These are phyloP conservation scores for Erynnis tages DNA, from an alignment of 2,888 invertebrate genomes.

Conservation along the genomic window DNA sequence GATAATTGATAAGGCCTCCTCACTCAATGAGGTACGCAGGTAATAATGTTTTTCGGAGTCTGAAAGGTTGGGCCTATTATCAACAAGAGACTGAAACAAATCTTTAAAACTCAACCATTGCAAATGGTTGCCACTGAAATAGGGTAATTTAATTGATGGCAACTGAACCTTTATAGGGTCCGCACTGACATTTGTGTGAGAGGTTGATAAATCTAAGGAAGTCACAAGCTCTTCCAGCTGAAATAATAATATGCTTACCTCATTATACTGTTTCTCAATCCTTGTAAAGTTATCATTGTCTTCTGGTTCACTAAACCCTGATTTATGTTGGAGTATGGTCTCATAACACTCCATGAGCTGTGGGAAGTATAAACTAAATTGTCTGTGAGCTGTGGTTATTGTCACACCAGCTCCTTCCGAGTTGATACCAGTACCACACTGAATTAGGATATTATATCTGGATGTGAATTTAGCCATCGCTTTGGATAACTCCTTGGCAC, in stretches of 20 bases:
- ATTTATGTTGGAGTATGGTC: not conserved
- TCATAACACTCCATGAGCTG: not conserved
- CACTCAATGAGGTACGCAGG: not conserved
- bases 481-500: not conserved
- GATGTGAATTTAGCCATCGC: not conserved
- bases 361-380: not conserved
- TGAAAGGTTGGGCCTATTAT: not conserved
- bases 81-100: not conserved
- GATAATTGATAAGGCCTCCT: not conserved
- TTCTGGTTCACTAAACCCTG: slow-evolving; percentile 1
- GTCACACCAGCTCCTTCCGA: not conserved
- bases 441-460: not conserved
- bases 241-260: not conserved
- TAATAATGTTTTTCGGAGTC: not conserved
- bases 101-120: not conserved
- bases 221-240: not conserved
- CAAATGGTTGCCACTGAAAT: not conserved
- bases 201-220: not conserved
- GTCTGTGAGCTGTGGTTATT: not conserved
- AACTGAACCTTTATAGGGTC: not conserved
- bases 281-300: not conserved
- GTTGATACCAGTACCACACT: not conserved
- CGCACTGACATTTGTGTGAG: not conserved
- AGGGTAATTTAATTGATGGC: not conserved
- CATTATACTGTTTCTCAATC: not conserved